Evolutionary conservation across 2,888 invertebrate species (phyloP), one percentile per base, ranked within the genome.

Genomic region (Mythimna loreyi): DNA sequence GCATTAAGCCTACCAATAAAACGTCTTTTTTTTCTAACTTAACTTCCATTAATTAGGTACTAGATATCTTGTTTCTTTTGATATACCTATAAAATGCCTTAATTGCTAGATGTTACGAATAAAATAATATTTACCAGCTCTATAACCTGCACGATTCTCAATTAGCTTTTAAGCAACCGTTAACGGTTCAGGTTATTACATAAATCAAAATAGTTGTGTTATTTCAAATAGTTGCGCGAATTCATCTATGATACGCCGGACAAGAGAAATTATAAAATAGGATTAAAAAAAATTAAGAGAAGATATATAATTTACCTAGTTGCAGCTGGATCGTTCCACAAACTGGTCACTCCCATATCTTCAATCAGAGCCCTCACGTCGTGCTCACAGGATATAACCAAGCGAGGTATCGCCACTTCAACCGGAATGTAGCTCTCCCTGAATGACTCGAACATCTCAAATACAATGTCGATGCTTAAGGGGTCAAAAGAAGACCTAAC

Each of bases 401-500:
- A 11, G 0, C 72, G 63, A 9, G 80, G 80, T 50, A 80, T 81
- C 9, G 81, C 81, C 2, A 80, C 25, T 23, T 81, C 59, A 2
- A 80, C 11, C 7, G 67, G 63, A 19, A 61, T 28, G 4, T 53
- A 19, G 21, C 67, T 80, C 7, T 70, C 66, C 23, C 55, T 58
- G 3, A 74, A 13, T 7, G 69, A 67, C 0, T 58, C 63, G 1
- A 81, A 59, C 47, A 72, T 30, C 49, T 80, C 71, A 8, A 53
- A 43, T 7, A 81, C 0, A 21, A 59, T 47, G 0, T 65, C n/a
- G 2, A 0, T 57, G 1, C 8, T 57, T 7, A 63, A 30, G 5
- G 28, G n/a, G 3, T 11, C 21, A 1, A 73, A 19, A 4, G 28
- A 7, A 1, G 9, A n/a, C 16, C 19, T 56, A 4, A 72, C 6